Evolutionary conservation across 2,888 invertebrate species (phyloP).

Genomic region (Thyatira batis): DNA sequence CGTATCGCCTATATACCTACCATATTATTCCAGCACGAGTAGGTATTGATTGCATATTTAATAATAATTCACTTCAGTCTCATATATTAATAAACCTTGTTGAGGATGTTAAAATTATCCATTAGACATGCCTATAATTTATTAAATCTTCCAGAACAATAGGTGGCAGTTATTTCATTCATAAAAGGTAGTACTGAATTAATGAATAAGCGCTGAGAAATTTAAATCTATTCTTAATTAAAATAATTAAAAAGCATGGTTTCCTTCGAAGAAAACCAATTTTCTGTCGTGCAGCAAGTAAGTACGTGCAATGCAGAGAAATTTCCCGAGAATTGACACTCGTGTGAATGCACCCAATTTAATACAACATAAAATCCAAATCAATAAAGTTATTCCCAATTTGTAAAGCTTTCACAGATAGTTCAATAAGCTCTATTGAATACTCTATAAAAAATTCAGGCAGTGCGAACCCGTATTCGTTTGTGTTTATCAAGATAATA

Average conservation of each 20-base stretch:
- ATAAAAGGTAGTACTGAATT: too few species aligned
- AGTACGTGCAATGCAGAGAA: background rate
- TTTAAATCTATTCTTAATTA: background rate
- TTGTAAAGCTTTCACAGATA: conserved; percentile 9
- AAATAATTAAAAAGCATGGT: background rate
- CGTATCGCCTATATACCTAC: too few species aligned
- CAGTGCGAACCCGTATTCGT: background rate
- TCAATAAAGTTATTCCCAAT: conserved; percentile 1
- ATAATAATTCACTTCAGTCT: too few species aligned
- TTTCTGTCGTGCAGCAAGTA: background rate
- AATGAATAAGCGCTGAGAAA: too few species aligned
- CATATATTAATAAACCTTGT: too few species aligned
- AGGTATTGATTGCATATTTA: too few species aligned
- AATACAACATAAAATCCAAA: background rate
- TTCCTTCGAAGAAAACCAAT: background rate
- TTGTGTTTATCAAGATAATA: background rate
- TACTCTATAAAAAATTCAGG: conserved; percentile 2
- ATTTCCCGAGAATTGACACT: background rate
- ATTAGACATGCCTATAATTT: too few species aligned
- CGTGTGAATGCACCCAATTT: background rate
- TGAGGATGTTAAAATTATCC: too few species aligned
- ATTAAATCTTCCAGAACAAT: background rate
- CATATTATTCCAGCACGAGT: too few species aligned
- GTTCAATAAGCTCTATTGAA: conserved; percentile 3
- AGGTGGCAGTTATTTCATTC: background rate